Percentiles rank a stretch among this genome's conserved stretches.
phyloP scores from a whole-genome alignment of 2,888 invertebrate genomes.

The Trichopria drosophilae region DNA sequence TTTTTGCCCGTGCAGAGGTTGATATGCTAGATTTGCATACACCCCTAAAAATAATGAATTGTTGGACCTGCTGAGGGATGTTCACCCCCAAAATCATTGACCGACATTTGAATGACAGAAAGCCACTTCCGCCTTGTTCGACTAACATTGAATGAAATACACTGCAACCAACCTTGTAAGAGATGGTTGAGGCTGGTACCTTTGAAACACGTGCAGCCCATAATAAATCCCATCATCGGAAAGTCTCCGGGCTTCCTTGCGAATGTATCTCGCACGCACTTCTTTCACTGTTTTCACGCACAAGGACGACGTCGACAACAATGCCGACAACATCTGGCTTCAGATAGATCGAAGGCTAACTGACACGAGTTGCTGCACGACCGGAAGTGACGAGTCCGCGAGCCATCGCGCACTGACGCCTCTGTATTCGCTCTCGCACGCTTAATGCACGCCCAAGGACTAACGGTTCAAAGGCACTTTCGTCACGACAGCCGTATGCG shows the following conservation, averaged over 20 bases:
- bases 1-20: too few relatives aligned
- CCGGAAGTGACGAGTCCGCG: conserved; percentile 38
- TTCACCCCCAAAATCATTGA: too few relatives aligned
- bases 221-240: conserved; percentile 90
- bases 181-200: conserved; percentile 64
- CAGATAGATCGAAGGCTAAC: conserved; percentile 9
- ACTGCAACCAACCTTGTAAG: conserved; percentile 51
- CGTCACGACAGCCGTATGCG: neutral
- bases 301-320: conserved; percentile 10
- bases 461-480: conserved; percentile 33
- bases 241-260: conserved; percentile 43
- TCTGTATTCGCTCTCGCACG: too few relatives aligned
- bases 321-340: conserved; percentile 12
- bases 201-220: conserved; percentile 92
- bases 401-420: conserved; percentile 45
- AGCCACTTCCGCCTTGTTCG: too few relatives aligned
- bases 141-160: neutral
- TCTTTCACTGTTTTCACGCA: conserved; percentile 2
- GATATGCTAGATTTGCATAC: too few relatives aligned
- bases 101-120: too few relatives aligned
- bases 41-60: too few relatives aligned
- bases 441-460: conserved; percentile 26
- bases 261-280: too few relatives aligned
- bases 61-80: too few relatives aligned
- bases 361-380: conserved; percentile 30